These are phyloP conservation scores for Cecidostiba fungosa DNA, from an alignment of 2,888 invertebrate species.

Conservation along the genomic window DNA sequence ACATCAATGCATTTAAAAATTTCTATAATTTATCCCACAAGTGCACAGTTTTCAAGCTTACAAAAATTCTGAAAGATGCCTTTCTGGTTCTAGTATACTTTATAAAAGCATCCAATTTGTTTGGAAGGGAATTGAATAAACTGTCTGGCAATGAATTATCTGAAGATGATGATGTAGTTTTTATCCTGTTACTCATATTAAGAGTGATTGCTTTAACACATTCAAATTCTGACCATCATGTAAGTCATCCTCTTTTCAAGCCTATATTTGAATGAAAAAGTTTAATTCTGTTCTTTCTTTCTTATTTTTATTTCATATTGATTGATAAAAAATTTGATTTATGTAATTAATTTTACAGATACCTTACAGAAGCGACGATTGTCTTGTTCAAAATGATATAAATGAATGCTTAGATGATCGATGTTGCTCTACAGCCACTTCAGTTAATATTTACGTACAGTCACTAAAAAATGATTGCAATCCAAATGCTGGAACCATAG, in stretches of 20 bases:
- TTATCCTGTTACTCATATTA: neutral
- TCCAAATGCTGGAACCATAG: neutral
- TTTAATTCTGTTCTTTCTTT: no score
- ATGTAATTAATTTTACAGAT: no score
- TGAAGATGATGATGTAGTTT: neutral
- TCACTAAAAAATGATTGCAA: neutral
- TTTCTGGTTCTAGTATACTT: neutral
- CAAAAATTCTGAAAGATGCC: no score
- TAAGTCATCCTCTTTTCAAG: neutral
- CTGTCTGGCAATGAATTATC: neutral
- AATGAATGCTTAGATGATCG: neutral
- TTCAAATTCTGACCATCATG: neutral
- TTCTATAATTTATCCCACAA: no score
- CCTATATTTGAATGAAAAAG: no score
- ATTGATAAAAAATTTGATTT: no score
- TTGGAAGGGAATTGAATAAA: neutral
- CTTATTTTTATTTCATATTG: no score
- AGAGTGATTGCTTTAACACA: neutral
- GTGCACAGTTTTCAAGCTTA: no score
- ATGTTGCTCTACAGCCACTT: neutral
- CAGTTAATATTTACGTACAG: neutral
- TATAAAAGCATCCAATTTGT: neutral
- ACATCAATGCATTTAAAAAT: no score
- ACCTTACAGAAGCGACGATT: neutral
- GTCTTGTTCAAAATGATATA: neutral